A percentile compares a stretch with the other conserved stretches of the same genome.
phyloP scores from a whole-genome alignment of 2,888 invertebrate species.

The Sminthurinus aureus region DNA sequence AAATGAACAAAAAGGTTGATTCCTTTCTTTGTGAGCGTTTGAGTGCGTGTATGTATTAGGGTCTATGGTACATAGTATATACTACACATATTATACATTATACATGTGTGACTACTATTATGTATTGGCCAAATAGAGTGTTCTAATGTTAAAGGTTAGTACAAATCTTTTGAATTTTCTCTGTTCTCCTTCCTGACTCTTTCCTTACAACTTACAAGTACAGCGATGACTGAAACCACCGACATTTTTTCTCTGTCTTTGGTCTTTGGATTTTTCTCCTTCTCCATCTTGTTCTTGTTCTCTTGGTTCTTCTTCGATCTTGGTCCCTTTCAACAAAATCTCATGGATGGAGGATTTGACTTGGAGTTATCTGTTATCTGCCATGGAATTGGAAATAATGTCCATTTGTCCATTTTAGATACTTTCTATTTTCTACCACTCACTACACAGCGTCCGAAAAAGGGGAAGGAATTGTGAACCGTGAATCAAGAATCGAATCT shows the following conservation, averaged over 20 bases:
- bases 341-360: neutral
- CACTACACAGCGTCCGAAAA: no score
- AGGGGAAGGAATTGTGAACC: neutral
- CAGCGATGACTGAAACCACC: neutral
- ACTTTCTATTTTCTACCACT: neutral
- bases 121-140: conserved; percentile 9
- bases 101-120: neutral
- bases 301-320: neutral
- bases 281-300: neutral
- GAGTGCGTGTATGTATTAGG: neutral
- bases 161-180: conserved; percentile 33
- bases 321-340: no score
- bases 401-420: conserved; percentile 32
- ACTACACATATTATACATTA: no score
- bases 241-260: no score
- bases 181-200: conserved; percentile 21
- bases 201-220: neutral
- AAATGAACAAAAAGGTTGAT: neutral
- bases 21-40: neutral
- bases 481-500: neutral
- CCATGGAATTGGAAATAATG: conserved; percentile 23
- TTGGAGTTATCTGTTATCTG: conserved; percentile 14
- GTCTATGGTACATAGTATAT: no score
- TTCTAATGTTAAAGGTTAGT: conserved; percentile 36
- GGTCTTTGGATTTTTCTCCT: no score